phyloP scores from a whole-genome alignment of 2,113 vertebrate genomes.

The Sakesphorus luctuosus region DNA sequence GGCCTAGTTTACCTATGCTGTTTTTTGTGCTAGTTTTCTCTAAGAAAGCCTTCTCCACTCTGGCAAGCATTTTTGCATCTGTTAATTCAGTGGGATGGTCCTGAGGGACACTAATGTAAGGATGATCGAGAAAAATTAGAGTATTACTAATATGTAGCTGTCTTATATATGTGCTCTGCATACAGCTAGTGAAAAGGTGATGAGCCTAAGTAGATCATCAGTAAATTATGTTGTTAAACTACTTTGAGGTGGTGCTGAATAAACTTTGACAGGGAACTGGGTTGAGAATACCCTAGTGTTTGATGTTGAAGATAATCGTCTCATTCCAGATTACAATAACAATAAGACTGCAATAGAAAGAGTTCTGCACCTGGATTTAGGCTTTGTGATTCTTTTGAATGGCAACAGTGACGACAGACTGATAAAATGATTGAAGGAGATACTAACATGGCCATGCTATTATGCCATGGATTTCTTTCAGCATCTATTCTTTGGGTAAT shows the following conservation, averaged over 20 bases:
- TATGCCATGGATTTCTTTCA: neutral
- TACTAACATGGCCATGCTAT: neutral
- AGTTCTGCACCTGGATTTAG: neutral
- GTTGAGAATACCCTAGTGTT: neutral
- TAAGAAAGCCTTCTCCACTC: neutral
- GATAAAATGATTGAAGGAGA: neutral
- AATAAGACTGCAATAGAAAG: neutral
- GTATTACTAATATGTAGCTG: neutral
- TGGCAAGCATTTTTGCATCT: neutral
- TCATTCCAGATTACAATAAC: neutral
- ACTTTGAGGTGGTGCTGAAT: neutral
- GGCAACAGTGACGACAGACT: neutral
- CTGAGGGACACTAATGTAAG: neutral
- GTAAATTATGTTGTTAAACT: neutral
- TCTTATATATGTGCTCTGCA: neutral
- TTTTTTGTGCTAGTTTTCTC: neutral
- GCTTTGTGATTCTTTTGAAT: neutral
- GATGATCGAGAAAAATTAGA: neutral
- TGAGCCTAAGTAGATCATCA: neutral
- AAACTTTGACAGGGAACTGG: neutral
- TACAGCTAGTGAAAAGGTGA: neutral
- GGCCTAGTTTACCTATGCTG: neutral
- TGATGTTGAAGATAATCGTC: neutral
- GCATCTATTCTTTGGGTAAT: conserved; percentile 22
- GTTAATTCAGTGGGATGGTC: neutral